phyloP scores from a whole-genome alignment of 2,888 invertebrate species.

The Agonopterix heracliana region DNA sequence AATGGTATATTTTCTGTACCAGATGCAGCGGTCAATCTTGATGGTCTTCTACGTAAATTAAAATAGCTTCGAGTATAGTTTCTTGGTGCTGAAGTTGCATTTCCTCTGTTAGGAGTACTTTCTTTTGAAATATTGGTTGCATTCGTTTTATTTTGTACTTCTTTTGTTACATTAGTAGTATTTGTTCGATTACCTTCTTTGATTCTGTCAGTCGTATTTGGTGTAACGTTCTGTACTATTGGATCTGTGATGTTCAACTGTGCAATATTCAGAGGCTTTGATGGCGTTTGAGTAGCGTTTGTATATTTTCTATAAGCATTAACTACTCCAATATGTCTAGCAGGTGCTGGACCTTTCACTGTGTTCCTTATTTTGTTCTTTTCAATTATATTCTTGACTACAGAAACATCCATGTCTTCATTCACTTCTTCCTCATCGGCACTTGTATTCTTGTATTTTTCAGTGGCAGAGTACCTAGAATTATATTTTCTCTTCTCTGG shows the following conservation, averaged over 20 bases:
- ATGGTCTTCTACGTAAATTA: constrained; percentile 53
- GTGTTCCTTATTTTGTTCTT: constrained; percentile 72
- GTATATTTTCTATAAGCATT: constrained; percentile 66
- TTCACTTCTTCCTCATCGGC: constrained; percentile 74
- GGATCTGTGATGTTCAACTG: constrained; percentile 52
- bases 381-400: constrained; percentile 71
- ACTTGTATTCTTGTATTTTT: constrained; percentile 66
- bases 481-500: constrained; percentile 61
- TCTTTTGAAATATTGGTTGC: constrained; percentile 25
- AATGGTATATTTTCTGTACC: constrained; percentile 43
- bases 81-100: constrained; percentile 34
- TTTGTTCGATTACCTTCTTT: constrained; percentile 33
- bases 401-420: constrained; percentile 78
- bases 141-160: constrained; percentile 23
- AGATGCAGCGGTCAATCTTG: constrained; percentile 38
- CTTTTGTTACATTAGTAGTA: constrained; percentile 22
- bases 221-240: constrained; percentile 37
- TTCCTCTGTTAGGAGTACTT: constrained; percentile 20
- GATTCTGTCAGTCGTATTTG: constrained; percentile 31
- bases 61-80: constrained; percentile 58
- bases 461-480: constrained; percentile 64
- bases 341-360: constrained; percentile 69
- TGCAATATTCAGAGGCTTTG: constrained; percentile 41
- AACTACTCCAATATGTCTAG: constrained; percentile 59
- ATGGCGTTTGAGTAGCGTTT: constrained; percentile 43